Base-by-base conservation (phyloP, 2,888 invertebrate species). In the Diaphora mendica region DNA sequence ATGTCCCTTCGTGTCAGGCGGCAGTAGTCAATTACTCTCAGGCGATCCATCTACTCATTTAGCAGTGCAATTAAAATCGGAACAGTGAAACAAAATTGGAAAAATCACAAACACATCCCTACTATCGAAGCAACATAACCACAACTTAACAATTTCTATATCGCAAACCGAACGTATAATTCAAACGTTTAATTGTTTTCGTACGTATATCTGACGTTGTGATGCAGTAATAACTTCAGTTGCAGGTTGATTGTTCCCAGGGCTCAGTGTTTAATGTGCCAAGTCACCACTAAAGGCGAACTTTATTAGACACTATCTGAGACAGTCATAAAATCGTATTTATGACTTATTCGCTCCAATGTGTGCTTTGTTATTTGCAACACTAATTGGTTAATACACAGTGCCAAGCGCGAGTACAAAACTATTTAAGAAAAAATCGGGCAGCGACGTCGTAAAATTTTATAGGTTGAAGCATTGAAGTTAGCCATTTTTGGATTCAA, bases 341-440 rank as follows among this genome's bases (percentile, higher is more conserved):
- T 91, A 91, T 90, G 90, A 87, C 84, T 82, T 87, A 87, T 87
- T 82, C 85, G 82, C 84, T 80, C 81, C 86, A 85, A 85, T 86
- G 87, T 89, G 85, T 86, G 86, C 85, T 85, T 87, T 85, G 85
- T 44, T 72, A 72, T 75, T 75, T 64, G 70, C 79, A 81, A 86
- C 81, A 88, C 91, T 93, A 93, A 93, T 93, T 92, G 91, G 89
- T 87, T 84, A 87, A 85, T 81, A 87, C 82, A 88, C 87, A 88
- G 85, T 77, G 71, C 66, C 66, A 62, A 70, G 66, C 44, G 44
- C n/a, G 55, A 68, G 65, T 42, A 35, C 11, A 26, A 42, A 67
- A 70, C 13, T 51, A 55, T 67, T 73, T 66, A 65, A 62, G 62
- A 62, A 73, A 68, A 73, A 73, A 65, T 51, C n/a, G 59, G 4